Evolutionary conservation across 2,888 invertebrate genomes (phyloP).

Genomic region (Andrena haemorrhoa): DNA sequence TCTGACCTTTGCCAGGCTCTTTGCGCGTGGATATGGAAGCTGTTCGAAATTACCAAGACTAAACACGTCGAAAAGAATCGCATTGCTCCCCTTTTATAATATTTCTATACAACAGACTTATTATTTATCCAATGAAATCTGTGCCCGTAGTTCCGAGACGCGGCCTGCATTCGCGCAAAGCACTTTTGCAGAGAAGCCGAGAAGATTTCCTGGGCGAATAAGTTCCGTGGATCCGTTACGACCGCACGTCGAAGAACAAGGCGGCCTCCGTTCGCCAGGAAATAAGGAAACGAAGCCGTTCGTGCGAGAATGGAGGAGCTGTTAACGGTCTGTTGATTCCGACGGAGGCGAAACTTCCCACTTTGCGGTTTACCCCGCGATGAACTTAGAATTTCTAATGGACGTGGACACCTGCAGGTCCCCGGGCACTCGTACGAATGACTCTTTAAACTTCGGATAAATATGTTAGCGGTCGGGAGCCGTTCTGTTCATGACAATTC

Average conservation of each 20-base stretch:
- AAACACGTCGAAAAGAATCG: too few relatives aligned
- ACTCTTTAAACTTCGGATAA: constrained; percentile 57
- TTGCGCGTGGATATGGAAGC: neutral
- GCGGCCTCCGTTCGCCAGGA: neutral
- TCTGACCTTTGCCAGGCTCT: neutral
- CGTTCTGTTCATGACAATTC: constrained; percentile 23
- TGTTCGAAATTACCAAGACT: too few relatives aligned
- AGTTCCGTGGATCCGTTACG: constrained; percentile 8
- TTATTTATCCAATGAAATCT: too few relatives aligned
- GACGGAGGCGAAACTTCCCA: constrained; percentile 68
- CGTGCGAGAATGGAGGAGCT: constrained; percentile 36
- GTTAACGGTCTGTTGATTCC: constrained; percentile 72
- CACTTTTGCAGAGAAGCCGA: neutral
- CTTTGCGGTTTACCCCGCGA: constrained; percentile 72
- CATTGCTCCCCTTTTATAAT: neutral
- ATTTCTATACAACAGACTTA: too few relatives aligned
- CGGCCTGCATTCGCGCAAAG: too few relatives aligned
- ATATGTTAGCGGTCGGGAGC: constrained; percentile 44
- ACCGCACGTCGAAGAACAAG: neutral
- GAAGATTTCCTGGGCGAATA: constrained; percentile 3
- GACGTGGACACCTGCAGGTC: constrained; percentile 50
- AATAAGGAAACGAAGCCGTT: constrained; percentile 38
- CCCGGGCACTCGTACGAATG: constrained; percentile 31
- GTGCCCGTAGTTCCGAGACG: too few relatives aligned
- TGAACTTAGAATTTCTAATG: constrained; percentile 75